Evolutionary conservation across 2,888 invertebrate species (phyloP), one percentile per base, ranked within the genome.

Genomic region (Lasioglossum malachurum): DNA sequence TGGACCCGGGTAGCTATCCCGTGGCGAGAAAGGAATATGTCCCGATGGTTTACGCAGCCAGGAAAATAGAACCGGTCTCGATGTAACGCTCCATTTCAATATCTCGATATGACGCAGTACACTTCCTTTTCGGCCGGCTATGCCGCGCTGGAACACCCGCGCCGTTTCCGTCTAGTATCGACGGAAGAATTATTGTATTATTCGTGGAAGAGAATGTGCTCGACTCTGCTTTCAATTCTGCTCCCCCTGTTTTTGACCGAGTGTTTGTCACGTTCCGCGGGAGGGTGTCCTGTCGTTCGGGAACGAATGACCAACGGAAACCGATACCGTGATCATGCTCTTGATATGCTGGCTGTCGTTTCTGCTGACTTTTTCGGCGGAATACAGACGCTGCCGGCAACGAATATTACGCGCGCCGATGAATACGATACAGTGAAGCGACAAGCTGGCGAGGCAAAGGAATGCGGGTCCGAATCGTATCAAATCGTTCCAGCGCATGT

Each of bases 11-110:
- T 80, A 84, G 78, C 85, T 80, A 82, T 88, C 85, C 73, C 83
- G 80, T 53, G 73, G 46, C 87, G 78, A 86, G 84, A 78, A 89
- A 89, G 82, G 88, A 84, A 86, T 89, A 85, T 81, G 79, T 81
- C 76, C 78, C 78, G 67, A 74, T 83, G 77, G 91, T 87, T 86
- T 84, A 81, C 83, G 81, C 82, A 75, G 74, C 71, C 67, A 76
- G 78, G 85, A 87, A 90, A 87, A 90, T 88, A 77, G 84, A 81
- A 87, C 84, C 75, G 83, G 73, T 67, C 75, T 49, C 78, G 82
- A 76, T 87, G 89, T 89, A 83, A 87, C 84, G 82, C 78, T 81
- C 87, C 84, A 77, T 87, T 85, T 87, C 84, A 73, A 84, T 87
- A 87, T 88, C 82, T 83, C 80, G 87, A 87, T 87, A 79, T 67